These are phyloP conservation scores for Thamnophis sirtalis DNA, from an alignment of 2,113 vertebrate genomes.

Conservation along the genomic window DNA sequence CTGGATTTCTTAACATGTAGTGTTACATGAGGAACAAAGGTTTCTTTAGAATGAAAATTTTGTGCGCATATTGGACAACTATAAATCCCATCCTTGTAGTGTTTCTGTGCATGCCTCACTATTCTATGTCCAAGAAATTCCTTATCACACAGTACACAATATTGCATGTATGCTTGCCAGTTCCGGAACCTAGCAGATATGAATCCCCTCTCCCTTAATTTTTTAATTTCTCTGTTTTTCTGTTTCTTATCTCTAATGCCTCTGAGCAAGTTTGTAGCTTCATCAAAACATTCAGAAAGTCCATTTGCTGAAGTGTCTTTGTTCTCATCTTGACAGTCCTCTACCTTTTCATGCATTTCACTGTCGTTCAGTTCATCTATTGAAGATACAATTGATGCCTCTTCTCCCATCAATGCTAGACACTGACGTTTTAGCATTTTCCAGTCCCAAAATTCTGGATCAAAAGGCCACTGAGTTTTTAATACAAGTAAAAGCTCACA, in stretches of 20 bases:
- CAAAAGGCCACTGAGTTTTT: slow-evolving; percentile 97
- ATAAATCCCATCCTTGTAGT: slow-evolving; percentile 85
- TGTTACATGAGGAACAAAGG: slow-evolving; percentile 90
- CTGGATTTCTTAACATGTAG: slow-evolving; percentile 94
- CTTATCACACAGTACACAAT: slow-evolving; percentile 95
- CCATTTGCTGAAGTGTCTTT: slow-evolving; percentile 75
- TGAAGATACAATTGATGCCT: slow-evolving; percentile 95
- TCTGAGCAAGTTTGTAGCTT: slow-evolving; percentile 76
- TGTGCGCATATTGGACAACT: slow-evolving; percentile 94
- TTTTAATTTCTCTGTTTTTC: slow-evolving; percentile 90
- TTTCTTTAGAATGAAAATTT: slow-evolving; percentile 89
- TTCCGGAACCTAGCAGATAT: slow-evolving; percentile 92
- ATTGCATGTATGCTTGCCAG: slow-evolving; percentile 98
- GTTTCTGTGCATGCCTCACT: slow-evolving; percentile 93
- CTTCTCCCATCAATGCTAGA: slow-evolving; percentile 92
- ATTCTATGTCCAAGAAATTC: slow-evolving; percentile 96
- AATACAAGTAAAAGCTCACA: slow-evolving; percentile 93
- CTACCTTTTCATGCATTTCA: slow-evolving; percentile 81
- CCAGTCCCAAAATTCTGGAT: slow-evolving; percentile 99
- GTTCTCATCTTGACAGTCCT: slow-evolving; percentile 73
- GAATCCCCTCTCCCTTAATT: slow-evolving; percentile 86
- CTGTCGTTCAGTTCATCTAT: slow-evolving; percentile 93
- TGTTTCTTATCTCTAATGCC: slow-evolving; percentile 78
- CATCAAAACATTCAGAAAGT: slow-evolving; percentile 71
- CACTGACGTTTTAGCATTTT: slow-evolving; percentile 94